Base-by-base conservation (phyloP, 2,797 vertebrate genomes). In the Microctenopoma stevenorrisi region DNA sequence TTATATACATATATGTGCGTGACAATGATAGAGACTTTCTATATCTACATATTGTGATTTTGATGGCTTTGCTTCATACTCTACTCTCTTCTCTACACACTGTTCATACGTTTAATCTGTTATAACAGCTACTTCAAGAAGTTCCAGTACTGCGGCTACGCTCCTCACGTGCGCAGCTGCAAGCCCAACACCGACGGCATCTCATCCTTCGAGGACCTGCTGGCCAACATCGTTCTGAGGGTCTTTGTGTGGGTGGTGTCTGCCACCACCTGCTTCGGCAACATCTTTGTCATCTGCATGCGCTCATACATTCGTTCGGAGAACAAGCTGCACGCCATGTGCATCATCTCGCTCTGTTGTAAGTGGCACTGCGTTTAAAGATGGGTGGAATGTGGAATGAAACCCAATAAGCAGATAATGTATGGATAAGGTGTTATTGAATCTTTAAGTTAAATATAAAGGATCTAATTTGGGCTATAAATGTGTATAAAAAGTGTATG, bases 141-240 rank as follows among this genome's bases (percentile, higher is more conserved):
- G 83, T 98, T 99, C 93, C 97, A 99, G 87, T 99, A 99, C 82
- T 99, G 97, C 50, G 96, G 96, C 7, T 98, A 98, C 4, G 96
- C 97, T 2, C 96, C 98, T 14, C 97, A 99, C 0, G 96, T 98
- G 43, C 96, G 97, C 68, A 99, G 96, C 91, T 99, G 98, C 83
- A 99, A 98, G 68, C 97, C 97, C 60, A 99, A 98, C 90, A 99
- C 97, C 0, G 98, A 99, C n/a, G 97, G 98, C 61, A 98, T 99
- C 83, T 98, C 97, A 0, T 99, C 98, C 48, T 94, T 99, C 0
- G 97, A 99, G 86, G 94, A 99, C 50, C 95, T 98, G 62, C 90
- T 99, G 88, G 97, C 98, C 50, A 99, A 95, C 91, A 93, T 98
- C 44, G 94, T 98, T 68, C 96, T 98, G 86, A 95, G 97, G 81